Conservation (phyloP, 2,888 invertebrate species). For the Julus scanicus region DNA sequence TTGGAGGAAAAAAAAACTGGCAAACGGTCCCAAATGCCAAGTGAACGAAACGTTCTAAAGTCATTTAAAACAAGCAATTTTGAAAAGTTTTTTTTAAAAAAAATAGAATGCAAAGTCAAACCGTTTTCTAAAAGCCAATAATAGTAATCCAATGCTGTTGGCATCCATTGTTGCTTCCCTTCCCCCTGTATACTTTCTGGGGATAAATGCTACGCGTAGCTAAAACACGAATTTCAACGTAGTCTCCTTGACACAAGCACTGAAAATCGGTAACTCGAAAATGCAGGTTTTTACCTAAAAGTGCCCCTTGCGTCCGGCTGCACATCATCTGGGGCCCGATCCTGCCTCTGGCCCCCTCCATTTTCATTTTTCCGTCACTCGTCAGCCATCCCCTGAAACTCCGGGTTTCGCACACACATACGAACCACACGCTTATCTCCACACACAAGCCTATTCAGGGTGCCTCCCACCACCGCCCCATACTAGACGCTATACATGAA, state of each 20-base stretch:
- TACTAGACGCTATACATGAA: background rate
- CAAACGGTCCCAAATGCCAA: background rate
- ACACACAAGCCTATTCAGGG: background rate
- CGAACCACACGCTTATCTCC: background rate
- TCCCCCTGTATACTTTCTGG: background rate
- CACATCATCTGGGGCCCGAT: slow-evolving; percentile 44
- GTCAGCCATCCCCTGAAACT: background rate
- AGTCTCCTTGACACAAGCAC: background rate
- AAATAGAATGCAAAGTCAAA: slow-evolving; percentile 10
- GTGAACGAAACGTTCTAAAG: background rate
- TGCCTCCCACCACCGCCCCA: background rate
- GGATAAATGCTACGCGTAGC: background rate
- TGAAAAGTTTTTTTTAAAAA: background rate
- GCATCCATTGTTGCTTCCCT: slow-evolving; percentile 47
- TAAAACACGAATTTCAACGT: background rate
- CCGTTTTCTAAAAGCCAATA: slow-evolving; percentile 23
- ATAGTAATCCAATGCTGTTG: slow-evolving; percentile 32
- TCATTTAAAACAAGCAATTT: background rate
- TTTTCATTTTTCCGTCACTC: background rate
- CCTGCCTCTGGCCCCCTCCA: slow-evolving; percentile 31
- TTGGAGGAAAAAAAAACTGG: background rate
- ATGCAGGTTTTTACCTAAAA: slow-evolving; percentile 26
- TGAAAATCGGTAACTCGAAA: background rate
- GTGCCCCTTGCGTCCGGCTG: slow-evolving; percentile 41
- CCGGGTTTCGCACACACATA: background rate